Evolutionary conservation across 1,140 invertebrate genomes (phyloP), one percentile per base, ranked within the genome.

Genomic region (Solenopsis fugax): DNA sequence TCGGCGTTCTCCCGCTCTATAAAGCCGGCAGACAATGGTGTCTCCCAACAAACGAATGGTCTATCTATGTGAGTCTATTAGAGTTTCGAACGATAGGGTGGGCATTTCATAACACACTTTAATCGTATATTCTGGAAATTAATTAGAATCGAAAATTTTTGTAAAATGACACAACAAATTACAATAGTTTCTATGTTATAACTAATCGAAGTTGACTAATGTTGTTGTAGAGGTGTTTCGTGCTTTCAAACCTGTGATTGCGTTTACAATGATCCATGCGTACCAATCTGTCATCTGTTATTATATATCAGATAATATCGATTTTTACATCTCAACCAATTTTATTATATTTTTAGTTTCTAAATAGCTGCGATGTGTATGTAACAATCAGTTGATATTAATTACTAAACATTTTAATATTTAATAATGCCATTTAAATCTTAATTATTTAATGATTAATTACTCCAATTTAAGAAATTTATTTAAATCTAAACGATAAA

Each of bases 1-100:
- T 82, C 85, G 85, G 67, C 80, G 88, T 60, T 72, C 41, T 21
- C 58, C 29, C 76, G 88, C 37, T 71, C 69, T 72, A 78, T 90
- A 90, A 90, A 90, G 64, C 37, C 81, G 64, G 62, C 13, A 71
- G 71, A 85, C 85, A 87, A 90, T 85, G 77, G 72, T 85, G 71
- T 45, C 81, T 56, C 76, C 86, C 71, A 52, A 64, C 81, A 62
- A 90, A 90, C 76, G 81, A 89, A 90, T 81, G 41, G 48, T n/a
- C 81, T 73, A 72, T 80, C 54, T 86, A 77, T 89, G 67, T 72
- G 45, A 85, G 41, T 88, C 64, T 86, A 56, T 90, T 58, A 45
- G 6, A 45, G 12, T 45, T 73, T 52, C 24, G 41, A 37, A 37
- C 34, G 34, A n/a, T 21, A 29, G n/a, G 24, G 13, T 69, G 21